Conservation (phyloP, 2,797 vertebrate species). For the Enteromius paludinosus region DNA sequence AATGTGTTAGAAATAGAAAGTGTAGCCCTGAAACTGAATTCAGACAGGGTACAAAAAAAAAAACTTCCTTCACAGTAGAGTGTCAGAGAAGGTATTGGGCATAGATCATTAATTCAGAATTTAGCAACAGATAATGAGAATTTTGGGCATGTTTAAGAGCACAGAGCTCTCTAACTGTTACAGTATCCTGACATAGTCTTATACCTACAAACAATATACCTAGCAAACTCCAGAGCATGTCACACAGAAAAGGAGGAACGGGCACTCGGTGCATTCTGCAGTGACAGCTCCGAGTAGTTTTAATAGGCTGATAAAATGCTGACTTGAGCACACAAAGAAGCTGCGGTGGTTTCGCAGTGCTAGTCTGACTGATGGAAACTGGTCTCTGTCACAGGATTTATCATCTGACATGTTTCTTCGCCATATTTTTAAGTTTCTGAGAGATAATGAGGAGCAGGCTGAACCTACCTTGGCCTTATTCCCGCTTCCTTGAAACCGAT, state of each 20-base stretch:
- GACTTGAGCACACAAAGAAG: constrained; percentile 51
- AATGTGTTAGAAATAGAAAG: constrained; percentile 3
- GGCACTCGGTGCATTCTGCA: constrained; percentile 40
- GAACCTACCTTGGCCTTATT: constrained; percentile 2
- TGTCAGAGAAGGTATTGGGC: constrained; percentile 37
- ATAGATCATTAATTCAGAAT: constrained; percentile 48
- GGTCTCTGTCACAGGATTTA: constrained; percentile 29
- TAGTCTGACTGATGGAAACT: constrained; percentile 34
- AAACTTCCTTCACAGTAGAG: constrained; percentile 20
- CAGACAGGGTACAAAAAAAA: neutral
- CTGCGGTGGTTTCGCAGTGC: constrained; percentile 33
- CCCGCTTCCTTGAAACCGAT: neutral
- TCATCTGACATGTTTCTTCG: constrained; percentile 3
- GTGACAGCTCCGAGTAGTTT: constrained; percentile 51
- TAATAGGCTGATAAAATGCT: constrained; percentile 54
- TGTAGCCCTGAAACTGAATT: neutral
- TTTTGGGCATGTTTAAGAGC: constrained; percentile 42
- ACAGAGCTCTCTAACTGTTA: constrained; percentile 32
- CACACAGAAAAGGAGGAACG: constrained; percentile 43
- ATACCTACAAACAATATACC: constrained; percentile 46
- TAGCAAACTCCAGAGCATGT: constrained; percentile 46
- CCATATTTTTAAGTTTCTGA: constrained; percentile 28
- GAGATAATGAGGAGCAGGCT: constrained; percentile 32
- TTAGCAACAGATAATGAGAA: constrained; percentile 52
- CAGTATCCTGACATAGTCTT: constrained; percentile 42